A percentile compares a stretch with the other conserved stretches of the same genome.
phyloP scores from a whole-genome alignment of 2,797 vertebrate genomes.

The Garrulus glandarius region DNA sequence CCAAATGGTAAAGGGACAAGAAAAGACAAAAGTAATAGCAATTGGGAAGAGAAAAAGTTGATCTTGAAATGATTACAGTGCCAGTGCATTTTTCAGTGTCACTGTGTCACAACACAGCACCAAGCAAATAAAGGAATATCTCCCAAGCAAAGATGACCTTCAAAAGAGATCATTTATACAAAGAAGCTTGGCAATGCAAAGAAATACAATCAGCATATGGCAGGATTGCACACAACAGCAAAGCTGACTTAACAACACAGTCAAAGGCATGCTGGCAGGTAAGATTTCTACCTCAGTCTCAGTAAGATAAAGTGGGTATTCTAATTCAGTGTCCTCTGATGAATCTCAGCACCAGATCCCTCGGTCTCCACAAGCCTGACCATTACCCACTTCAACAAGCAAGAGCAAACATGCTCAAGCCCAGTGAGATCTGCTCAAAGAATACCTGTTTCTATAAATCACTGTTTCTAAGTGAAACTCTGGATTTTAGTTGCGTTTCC shows the following conservation, averaged over 20 bases:
- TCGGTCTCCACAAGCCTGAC: not conserved
- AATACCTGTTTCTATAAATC: not conserved
- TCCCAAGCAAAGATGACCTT: not conserved
- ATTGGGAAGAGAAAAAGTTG: not conserved
- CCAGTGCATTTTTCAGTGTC: not conserved
- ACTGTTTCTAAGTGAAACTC: not conserved
- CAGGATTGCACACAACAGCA: not conserved
- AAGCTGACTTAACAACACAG: not conserved
- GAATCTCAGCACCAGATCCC: not conserved
- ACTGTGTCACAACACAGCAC: not conserved
- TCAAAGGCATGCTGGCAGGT: not conserved
- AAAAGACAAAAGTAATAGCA: not conserved
- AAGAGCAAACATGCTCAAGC: not conserved
- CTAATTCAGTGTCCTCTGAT: not conserved
- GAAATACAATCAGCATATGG: not conserved
- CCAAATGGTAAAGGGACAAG: not conserved
- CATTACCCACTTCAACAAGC: not conserved
- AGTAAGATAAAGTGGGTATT: not conserved
- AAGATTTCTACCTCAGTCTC: not conserved
- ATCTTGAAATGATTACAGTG: not conserved
- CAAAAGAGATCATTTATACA: not conserved
- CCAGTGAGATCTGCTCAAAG: not conserved
- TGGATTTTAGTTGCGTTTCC: not conserved
- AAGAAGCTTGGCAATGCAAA: constrained; percentile 9
- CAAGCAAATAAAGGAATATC: not conserved